These are phyloP conservation scores for Sinocyclocheilus grahami DNA, from an alignment of 2,113 vertebrate species.

Conservation along the genomic window DNA sequence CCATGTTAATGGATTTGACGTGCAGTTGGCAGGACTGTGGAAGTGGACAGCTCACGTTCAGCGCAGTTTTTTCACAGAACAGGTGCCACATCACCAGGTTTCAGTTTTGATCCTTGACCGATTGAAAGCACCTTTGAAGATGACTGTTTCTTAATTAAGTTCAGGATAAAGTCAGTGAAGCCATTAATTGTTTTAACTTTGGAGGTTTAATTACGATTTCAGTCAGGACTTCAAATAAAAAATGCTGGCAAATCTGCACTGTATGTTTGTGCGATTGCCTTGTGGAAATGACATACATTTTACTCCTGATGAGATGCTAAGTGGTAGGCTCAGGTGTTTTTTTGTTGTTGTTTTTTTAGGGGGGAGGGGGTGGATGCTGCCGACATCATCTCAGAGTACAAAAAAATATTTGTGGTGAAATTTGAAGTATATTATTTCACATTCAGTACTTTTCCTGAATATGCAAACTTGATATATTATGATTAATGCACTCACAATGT, in stretches of 20 bases:
- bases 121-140: conserved; percentile 55
- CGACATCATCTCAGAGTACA: neutral
- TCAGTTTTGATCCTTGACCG: conserved; percentile 40
- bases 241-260: conserved; percentile 25
- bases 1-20: conserved; percentile 45
- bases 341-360: too few species aligned
- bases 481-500: too few species aligned
- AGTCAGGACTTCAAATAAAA: conserved; percentile 37
- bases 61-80: neutral
- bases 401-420: neutral
- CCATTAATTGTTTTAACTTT: conserved; percentile 59
- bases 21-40: conserved; percentile 11
- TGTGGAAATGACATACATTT: conserved; percentile 17
- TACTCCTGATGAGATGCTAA: neutral
- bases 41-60: neutral
- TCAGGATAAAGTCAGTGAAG: conserved; percentile 46
- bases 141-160: conserved; percentile 45
- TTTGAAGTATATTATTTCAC: neutral
- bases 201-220: conserved; percentile 50
- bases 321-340: neutral
- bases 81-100: neutral
- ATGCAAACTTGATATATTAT: too few species aligned
- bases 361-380: neutral
- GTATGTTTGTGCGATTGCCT: neutral
- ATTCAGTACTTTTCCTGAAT: too few species aligned